Conservation (phyloP, 2,888 invertebrate genomes). For the Parapristionchus giblindavisi region DNA sequence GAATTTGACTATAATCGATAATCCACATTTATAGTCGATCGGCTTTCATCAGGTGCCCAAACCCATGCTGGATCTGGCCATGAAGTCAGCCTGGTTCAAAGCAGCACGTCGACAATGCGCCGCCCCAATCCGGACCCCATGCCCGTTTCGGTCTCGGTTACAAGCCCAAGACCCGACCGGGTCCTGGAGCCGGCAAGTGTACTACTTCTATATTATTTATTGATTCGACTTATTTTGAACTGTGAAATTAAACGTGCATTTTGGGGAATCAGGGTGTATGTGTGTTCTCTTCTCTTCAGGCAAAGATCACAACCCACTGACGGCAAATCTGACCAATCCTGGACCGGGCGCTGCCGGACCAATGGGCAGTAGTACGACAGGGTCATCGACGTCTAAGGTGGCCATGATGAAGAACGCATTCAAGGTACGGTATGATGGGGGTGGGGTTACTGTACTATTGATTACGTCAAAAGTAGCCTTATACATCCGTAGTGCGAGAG, state of each 20-base stretch:
- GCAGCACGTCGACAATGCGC: constrained; percentile 21
- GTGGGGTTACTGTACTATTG: too few relatives aligned
- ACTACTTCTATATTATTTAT: too few relatives aligned
- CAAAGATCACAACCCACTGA: constrained; percentile 29
- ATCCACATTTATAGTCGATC: too few relatives aligned
- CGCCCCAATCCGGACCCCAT: neutral
- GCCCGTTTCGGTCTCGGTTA: constrained; percentile 37
- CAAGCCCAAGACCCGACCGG: constrained; percentile 30
- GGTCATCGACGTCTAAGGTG: constrained; percentile 43
- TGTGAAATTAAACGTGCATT: too few relatives aligned
- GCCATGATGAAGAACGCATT: constrained; percentile 52
- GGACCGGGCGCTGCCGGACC: constrained; percentile 42
- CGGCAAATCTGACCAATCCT: constrained; percentile 32
- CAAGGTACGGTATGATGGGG: constrained; percentile 45
- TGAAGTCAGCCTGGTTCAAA: constrained; percentile 51
- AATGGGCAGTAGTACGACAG: neutral
- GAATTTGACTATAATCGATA: too few relatives aligned
- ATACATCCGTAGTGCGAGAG: too few relatives aligned
- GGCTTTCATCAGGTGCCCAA: too few relatives aligned
- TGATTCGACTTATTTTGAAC: too few relatives aligned
- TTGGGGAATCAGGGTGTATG: too few relatives aligned
- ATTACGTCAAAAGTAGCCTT: too few relatives aligned
- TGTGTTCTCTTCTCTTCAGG: too few relatives aligned
- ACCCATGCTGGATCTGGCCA: constrained; percentile 49
- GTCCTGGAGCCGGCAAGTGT: too few relatives aligned